Conservation (phyloP, 1,140 invertebrate genomes). For the Drosophila ogumai region DNA sequence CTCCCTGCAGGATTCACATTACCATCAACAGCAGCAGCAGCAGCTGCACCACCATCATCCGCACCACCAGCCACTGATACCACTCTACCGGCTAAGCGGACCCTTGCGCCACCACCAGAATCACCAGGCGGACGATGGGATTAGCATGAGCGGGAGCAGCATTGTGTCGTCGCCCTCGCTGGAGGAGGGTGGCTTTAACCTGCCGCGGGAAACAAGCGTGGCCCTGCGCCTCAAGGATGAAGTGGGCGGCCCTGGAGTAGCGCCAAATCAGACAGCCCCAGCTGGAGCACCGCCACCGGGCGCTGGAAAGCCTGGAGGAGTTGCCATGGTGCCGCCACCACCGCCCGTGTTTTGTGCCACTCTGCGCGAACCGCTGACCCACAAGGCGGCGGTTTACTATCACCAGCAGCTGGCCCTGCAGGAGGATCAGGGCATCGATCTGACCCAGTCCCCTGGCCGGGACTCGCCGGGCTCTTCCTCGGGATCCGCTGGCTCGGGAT, state of each 20-base stretch:
- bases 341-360: constrained; percentile 77
- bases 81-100: constrained; percentile 69
- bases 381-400: constrained; percentile 90
- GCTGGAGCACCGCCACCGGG: constrained; percentile 28
- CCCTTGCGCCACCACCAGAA: constrained; percentile 69
- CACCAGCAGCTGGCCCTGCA: constrained; percentile 90
- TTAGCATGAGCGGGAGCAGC: constrained; percentile 83
- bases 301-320: constrained; percentile 54
- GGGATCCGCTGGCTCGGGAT: constrained; percentile 90
- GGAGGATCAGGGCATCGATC: constrained; percentile 90
- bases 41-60: constrained; percentile 86
- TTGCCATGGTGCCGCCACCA: constrained; percentile 74
- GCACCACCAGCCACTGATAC: constrained; percentile 87
- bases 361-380: constrained; percentile 87
- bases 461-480: constrained; percentile 95
- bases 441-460: constrained; percentile 93
- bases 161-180: constrained; percentile 85
- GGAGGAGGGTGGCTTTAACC: constrained; percentile 83
- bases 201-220: constrained; percentile 81
- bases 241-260: constrained; percentile 29
- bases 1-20: constrained; percentile 85
- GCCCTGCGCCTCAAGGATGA: constrained; percentile 81
- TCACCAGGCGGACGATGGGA: constrained; percentile 67
- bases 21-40: constrained; percentile 87
- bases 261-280: constrained; percentile 12